A percentile compares a stretch with the other conserved stretches of the same genome.
phyloP scores from a whole-genome alignment of 2,113 vertebrate genomes.

The Chloebia gouldiae region DNA sequence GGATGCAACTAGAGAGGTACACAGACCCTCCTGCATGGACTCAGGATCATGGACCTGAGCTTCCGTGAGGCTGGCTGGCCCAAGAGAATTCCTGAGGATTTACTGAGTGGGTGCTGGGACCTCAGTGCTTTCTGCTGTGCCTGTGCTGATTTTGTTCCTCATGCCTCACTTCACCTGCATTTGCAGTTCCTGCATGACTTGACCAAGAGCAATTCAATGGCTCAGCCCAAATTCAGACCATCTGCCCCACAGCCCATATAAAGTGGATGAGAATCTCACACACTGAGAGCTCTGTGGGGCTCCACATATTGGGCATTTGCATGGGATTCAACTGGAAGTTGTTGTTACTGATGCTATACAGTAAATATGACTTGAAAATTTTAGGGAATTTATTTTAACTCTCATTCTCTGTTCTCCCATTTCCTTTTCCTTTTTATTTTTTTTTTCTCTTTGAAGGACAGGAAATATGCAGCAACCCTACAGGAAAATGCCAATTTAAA shows the following conservation, averaged over 20 bases:
- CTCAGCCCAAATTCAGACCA: accelerated
- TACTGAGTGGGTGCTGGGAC: neutral
- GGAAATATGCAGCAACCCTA: neutral
- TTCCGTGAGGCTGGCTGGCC: neutral
- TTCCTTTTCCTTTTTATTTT: neutral
- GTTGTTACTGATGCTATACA: neutral
- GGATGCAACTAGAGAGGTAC: neutral
- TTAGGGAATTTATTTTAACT: neutral
- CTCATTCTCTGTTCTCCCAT: neutral
- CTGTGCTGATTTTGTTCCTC: neutral
- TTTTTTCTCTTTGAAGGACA: neutral
- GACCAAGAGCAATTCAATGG: neutral
- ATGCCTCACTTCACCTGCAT: neutral
- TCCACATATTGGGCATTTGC: accelerated
- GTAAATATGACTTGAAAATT: neutral
- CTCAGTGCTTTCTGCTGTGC: neutral
- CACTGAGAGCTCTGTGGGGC: neutral
- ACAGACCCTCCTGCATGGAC: neutral
- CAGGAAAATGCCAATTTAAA: conserved; percentile 6
- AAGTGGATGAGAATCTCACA: neutral
- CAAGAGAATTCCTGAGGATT: neutral
- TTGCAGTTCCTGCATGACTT: neutral
- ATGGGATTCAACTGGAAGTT: neutral
- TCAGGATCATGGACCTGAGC: accelerated
- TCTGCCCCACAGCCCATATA: too few species aligned